phyloP scores from a whole-genome alignment of 2,113 vertebrate genomes.

The Natator depressus region DNA sequence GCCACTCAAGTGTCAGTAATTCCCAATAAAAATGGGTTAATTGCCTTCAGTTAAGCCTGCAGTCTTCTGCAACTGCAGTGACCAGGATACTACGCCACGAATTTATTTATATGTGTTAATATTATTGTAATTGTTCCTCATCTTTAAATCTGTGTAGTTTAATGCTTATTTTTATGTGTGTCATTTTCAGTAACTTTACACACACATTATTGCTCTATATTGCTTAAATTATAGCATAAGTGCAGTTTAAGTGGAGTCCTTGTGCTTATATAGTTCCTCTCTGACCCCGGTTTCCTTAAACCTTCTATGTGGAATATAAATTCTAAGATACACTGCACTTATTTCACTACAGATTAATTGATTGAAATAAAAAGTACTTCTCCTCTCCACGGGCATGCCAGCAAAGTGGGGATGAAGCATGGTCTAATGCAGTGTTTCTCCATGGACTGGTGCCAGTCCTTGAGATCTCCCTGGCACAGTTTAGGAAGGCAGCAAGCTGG shows the following conservation, averaged over 20 bases:
- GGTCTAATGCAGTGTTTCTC: rapidly evolving
- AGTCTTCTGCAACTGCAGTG: background rate
- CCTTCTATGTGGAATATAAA: background rate
- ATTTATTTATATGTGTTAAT: background rate
- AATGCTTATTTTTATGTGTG: background rate
- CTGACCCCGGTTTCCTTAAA: background rate
- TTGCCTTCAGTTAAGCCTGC: background rate
- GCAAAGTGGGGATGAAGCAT: background rate
- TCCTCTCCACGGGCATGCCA: background rate
- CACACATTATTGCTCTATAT: background rate
- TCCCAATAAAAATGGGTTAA: background rate
- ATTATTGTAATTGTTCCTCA: constrained; percentile 25
- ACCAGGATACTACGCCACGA: background rate
- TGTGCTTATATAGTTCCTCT: background rate
- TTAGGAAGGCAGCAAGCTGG: background rate
- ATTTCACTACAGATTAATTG: background rate
- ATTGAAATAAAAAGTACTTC: background rate
- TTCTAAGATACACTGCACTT: background rate
- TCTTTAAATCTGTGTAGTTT: background rate
- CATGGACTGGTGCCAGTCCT: background rate
- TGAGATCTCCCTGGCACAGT: background rate
- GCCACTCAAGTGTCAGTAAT: background rate
- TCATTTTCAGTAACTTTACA: constrained; percentile 14
- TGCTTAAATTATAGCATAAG: background rate
- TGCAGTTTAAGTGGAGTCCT: background rate